Evolutionary conservation across 2,113 vertebrate genomes (phyloP), one percentile per base, ranked within the genome.

Genomic region (Rostratula benghalensis): DNA sequence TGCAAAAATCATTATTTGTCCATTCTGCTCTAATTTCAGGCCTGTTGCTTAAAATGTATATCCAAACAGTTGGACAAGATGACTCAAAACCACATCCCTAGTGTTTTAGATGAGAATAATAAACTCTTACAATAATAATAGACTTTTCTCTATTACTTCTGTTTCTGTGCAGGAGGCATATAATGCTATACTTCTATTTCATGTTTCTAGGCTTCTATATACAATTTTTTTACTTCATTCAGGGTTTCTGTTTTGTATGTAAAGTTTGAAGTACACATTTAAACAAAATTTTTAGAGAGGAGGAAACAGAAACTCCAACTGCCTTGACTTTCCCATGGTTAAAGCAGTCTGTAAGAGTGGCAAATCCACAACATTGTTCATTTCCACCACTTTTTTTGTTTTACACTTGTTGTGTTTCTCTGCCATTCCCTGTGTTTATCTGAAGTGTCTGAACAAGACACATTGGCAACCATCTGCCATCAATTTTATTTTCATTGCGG

Each of bases 391-490:
- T 86, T 70, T 86, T 70, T 91, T 68, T 79, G 31, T n/a, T 90
- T 83, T 83, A 41, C 2, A 16, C 31, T 67, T 85, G 19, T 78
- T 96, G 68, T 71, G 61, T 85, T 14, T 93, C 65, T 78, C 60
- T 96, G 53, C 17, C 39, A 64, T 77, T 94, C 33, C 21, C 24
- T 74, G 9, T 77, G 59, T 96, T 94, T 93, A 68, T 93, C 60
- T 71, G 65, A 90, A 91, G 54, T 89, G 54, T 87, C 74, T 95
- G 74, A 96, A n/a, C 45, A 92, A 89, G 89, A 74, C 63, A 95
- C 83, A 68, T 50, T 92, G 73, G 82, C 59, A 91, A 75, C 86
- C 77, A 92, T 97, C 94, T 97, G 95, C 53, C 46, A 91, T 80
- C 4, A 17, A 87, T 96, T 97, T 94, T 88, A 87, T 96, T 95